Evolutionary conservation across 2,888 invertebrate species (phyloP).

Genomic region (Dolichopus griseipennis): DNA sequence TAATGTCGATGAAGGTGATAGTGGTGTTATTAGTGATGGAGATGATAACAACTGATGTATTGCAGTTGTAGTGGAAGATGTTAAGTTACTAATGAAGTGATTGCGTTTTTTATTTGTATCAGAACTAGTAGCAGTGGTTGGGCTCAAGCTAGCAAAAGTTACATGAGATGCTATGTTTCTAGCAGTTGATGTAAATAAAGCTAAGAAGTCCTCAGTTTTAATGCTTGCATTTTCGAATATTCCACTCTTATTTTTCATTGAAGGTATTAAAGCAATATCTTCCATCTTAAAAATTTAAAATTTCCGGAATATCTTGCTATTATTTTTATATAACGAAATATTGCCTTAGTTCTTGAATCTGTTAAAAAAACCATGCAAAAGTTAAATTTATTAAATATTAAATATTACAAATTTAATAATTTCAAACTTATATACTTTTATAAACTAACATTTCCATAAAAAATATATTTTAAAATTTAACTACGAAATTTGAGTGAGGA

Average conservation of each 20-base stretch:
- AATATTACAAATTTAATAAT: no score
- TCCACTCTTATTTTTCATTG: not conserved
- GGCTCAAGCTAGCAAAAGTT: not conserved
- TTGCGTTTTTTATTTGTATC: conserved; percentile 1
- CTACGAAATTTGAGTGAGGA: no score
- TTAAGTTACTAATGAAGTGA: conserved; percentile 18
- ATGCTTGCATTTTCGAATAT: conserved; percentile 22
- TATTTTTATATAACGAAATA: not conserved
- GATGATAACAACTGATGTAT: conserved; percentile 28
- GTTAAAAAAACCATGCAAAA: not conserved
- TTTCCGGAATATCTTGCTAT: not conserved
- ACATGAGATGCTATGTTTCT: conserved; percentile 16
- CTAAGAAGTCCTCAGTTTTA: conserved; percentile 42
- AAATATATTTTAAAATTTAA: no score
- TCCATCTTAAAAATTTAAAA: conserved; percentile 20
- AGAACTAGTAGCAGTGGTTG: not conserved
- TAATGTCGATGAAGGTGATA: conserved; percentile 21
- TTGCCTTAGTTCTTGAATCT: not conserved
- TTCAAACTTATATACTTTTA: no score
- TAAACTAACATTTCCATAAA: no score
- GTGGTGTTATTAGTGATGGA: conserved; percentile 24
- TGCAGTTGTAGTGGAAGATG: conserved; percentile 31
- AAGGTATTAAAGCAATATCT: not conserved
- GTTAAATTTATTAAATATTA: no score
- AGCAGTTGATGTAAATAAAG: conserved; percentile 35